Percentiles rank a stretch among this genome's conserved stretches.
Evolutionary conservation across 1,140 invertebrate species (phyloP).

Genomic region (Apolygus lucorum): DNA sequence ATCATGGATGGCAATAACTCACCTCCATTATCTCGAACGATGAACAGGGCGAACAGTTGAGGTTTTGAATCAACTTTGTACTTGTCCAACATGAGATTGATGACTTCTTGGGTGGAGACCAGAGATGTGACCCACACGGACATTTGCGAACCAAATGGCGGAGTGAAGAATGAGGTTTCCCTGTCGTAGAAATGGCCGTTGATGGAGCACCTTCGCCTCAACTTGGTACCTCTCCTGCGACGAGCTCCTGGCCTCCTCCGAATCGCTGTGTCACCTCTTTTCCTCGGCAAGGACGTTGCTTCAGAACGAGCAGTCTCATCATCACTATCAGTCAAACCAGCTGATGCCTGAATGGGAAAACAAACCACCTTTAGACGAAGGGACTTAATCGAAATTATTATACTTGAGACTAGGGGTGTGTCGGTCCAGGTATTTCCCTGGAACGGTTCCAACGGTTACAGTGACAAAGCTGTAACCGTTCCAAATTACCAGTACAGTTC

Average conservation of each 20-base stretch:
- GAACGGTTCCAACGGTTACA: too few relatives aligned
- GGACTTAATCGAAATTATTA: too few relatives aligned
- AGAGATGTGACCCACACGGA: constrained; percentile 76
- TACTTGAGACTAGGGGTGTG: too few relatives aligned
- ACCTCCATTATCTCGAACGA: constrained; percentile 76
- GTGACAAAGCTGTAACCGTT: too few relatives aligned
- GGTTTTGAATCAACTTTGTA: constrained; percentile 75
- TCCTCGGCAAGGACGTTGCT: neutral
- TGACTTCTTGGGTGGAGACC: constrained; percentile 70
- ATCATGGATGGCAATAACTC: constrained; percentile 36
- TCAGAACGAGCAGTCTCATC: constrained; percentile 29
- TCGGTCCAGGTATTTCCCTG: too few relatives aligned
- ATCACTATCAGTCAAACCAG: constrained; percentile 36
- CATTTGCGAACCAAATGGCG: constrained; percentile 73
- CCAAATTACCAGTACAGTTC: too few relatives aligned
- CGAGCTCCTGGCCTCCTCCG: constrained; percentile 52
- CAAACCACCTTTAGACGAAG: too few relatives aligned
- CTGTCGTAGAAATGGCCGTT: constrained; percentile 82
- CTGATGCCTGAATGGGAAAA: constrained; percentile 34
- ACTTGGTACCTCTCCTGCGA: constrained; percentile 50
- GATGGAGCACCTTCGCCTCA: constrained; percentile 71
- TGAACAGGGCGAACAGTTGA: constrained; percentile 70
- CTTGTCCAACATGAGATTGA: constrained; percentile 76
- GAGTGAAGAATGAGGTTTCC: constrained; percentile 80
- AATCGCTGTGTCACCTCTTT: constrained; percentile 46